A percentile compares a stretch with the other conserved stretches of the same genome.
phyloP scores from a whole-genome alignment of 2,888 invertebrate genomes.

The Meloe dianella region DNA sequence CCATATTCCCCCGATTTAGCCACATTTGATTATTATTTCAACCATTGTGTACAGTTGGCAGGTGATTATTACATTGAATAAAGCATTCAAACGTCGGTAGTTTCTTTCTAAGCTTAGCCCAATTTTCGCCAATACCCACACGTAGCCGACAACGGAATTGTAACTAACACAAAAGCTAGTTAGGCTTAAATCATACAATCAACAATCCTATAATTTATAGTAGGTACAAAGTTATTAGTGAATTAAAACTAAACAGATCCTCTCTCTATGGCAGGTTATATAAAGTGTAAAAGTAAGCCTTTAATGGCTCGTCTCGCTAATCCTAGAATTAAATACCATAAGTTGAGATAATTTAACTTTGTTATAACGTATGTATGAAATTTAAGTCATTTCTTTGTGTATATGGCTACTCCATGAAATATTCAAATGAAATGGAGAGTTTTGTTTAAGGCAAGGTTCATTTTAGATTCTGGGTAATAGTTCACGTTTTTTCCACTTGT shows the following conservation, averaged over 20 bases:
- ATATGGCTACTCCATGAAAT: neutral
- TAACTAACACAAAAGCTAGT: neutral
- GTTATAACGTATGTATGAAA: neutral
- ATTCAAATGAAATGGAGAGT: neutral
- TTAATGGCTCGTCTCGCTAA: constrained; percentile 13
- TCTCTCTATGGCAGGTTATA: neutral
- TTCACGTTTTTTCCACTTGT: neutral
- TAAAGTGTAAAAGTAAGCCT: constrained; percentile 13
- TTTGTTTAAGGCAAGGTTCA: neutral
- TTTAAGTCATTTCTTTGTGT: neutral
- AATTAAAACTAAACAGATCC: constrained; percentile 13
- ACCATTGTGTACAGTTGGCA: too few relatives aligned
- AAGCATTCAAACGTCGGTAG: too few relatives aligned
- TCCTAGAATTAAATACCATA: constrained; percentile 13
- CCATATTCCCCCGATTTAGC: too few relatives aligned
- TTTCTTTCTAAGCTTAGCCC: too few relatives aligned
- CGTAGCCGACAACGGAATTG: neutral
- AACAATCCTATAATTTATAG: neutral
- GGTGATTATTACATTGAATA: too few relatives aligned
- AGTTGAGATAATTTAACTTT: constrained; percentile 7
- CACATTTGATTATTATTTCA: too few relatives aligned
- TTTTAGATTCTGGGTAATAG: neutral
- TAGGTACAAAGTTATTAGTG: neutral
- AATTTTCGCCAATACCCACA: too few relatives aligned
- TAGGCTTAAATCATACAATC: neutral